Base-by-base conservation (phyloP, 2,113 vertebrate genomes). In the Alligator mississippiensis region DNA sequence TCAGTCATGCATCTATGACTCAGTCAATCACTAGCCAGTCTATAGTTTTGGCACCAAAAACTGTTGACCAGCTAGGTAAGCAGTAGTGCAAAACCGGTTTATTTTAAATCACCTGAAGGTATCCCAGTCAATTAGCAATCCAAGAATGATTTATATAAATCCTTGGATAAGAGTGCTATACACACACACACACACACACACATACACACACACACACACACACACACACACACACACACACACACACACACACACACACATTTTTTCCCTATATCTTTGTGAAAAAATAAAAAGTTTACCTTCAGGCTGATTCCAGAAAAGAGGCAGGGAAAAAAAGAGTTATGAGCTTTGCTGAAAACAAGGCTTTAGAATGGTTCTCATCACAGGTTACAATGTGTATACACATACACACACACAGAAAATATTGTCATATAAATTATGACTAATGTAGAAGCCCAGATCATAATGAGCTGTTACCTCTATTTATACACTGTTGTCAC, bases 401-500 rank as follows among this genome's bases (percentile, higher is more conserved):
- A 11, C 21, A 2, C 28, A 6, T 66, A 28, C 24, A 62, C 10
- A 25, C 25, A 25, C 5, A 62, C 25, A 62, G 21, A 25, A 24
- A 24, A 30, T 66, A 0, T 84, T 89, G 68, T 84, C 34, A 80
- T 82, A 72, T 81, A 75, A 62, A 83, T 78, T 82, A 57, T 81
- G 76, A 61, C 85, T 93, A 38, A 89, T 91, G 64, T 62, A 76
- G 59, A 76, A 91, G 34, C 60, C 66, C 72, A 58, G 78, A 57
- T 78, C 61, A 89, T 93, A 89, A 94, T 76, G 66, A 57, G 66
- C 87, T 80, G 64, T 93, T 96, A 85, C 90, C 88, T 80, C 88
- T 93, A 93, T 93, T 96, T 93, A 84, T 90, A 87, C 68, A 34
- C 54, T 57, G 34, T 90, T 89, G 83, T 91, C 72, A 55, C 0